Percentiles rank a stretch among this genome's conserved stretches.
phyloP scores from a whole-genome alignment of 2,113 vertebrate genomes.

The Leptosomus discolor region DNA sequence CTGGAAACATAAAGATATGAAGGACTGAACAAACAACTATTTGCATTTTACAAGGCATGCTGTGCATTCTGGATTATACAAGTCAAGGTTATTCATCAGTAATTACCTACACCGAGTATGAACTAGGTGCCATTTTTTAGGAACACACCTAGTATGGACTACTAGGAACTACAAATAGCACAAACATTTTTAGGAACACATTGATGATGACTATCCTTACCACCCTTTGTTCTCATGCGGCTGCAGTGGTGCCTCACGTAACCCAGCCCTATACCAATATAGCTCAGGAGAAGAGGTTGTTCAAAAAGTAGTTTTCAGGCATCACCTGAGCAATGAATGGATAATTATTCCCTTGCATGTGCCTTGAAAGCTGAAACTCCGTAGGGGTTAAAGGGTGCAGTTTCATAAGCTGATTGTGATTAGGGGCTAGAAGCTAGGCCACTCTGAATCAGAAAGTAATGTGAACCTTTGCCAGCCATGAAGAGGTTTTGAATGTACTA shows the following conservation, averaged over 20 bases:
- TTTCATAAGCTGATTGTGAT: neutral
- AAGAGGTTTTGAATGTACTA: neutral
- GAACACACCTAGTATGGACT: neutral
- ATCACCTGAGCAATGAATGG: neutral
- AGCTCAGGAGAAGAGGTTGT: neutral
- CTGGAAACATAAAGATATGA: neutral
- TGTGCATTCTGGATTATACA: neutral
- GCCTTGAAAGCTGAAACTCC: neutral
- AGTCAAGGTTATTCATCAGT: accelerated
- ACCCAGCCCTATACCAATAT: accelerated
- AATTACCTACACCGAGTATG: neutral
- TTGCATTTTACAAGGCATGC: neutral
- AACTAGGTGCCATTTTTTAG: neutral
- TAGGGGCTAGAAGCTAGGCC: neutral
- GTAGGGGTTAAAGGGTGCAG: neutral
- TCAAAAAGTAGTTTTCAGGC: neutral
- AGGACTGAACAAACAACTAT: neutral
- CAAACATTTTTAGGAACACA: neutral
- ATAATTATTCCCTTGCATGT: neutral
- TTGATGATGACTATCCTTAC: neutral
- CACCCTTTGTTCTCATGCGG: neutral
- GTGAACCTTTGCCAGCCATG: neutral
- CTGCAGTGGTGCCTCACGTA: neutral
- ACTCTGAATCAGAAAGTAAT: neutral
- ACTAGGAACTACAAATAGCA: neutral